Base-by-base conservation (phyloP, 2,113 vertebrate species). In the Lota lota region DNA sequence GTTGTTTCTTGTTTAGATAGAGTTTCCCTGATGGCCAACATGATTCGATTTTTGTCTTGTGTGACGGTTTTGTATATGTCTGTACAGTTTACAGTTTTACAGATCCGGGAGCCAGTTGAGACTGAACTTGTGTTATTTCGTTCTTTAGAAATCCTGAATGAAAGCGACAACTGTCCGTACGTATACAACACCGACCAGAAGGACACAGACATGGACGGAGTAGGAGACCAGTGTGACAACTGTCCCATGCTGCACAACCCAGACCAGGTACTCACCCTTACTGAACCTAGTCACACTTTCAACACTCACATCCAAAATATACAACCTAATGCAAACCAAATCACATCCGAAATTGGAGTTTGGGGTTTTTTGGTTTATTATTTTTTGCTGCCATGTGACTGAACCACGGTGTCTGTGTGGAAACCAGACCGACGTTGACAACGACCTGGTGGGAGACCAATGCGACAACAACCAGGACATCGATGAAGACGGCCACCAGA, bases 221-320 rank as follows among this genome's bases (percentile, higher is more conserved):
- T 98, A 61, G 97, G 97, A 1, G 97, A 99, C 82, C 96, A 98
- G 70, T 99, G 97, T 76, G 97, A 99, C 87, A 99, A 99, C 65
- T 99, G 97, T 63, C 96, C 96, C 0, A 57, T 97, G 76, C 89
- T 97, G 87, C 94, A 97, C 86, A 99, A 99, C 82, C 95, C 96
- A 1, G 95, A 97, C 12, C 97, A 91, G 88, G 91, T 90, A 80
- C 20, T 15, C 21, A 14, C 12, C 21, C 59, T 24, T 10, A 56
- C 15, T 5, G 1, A 15, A 24, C 21, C 58, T 20, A 2, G 20
- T 59, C 20, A 21, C 20, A 59, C 20, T 21, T 22, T 16, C 17
- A 19, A 57, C 28, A 15, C 15, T n/a, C 54, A 15, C n/a, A n/a
- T n/a, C 22, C 20, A 11, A 16, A 15, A 22, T 6, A 21, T 5